Evolutionary conservation across 2,888 invertebrate genomes (phyloP).

Genomic region (Amiota minor): DNA sequence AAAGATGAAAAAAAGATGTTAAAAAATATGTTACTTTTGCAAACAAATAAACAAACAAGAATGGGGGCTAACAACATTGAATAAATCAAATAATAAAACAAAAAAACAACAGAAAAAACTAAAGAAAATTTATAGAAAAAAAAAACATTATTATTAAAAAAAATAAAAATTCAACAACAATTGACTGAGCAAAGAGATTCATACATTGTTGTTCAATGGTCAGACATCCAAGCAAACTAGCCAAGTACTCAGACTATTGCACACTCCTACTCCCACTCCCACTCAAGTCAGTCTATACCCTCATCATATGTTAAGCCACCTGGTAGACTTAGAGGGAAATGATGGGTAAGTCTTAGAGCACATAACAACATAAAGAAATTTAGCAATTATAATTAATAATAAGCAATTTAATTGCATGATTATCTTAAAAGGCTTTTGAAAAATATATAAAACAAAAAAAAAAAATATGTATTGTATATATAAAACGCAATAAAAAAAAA

Average conservation of each 20-base stretch:
- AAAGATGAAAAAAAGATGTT: not conserved
- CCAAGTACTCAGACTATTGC: too few species aligned
- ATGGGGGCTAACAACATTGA: not conserved
- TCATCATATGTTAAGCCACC: too few species aligned
- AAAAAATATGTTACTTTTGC: slow-evolving; percentile 6
- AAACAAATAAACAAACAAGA: not conserved
- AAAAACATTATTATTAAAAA: not conserved
- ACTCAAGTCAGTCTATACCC: too few species aligned
- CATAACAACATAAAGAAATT: slow-evolving; percentile 41
- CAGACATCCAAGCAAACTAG: slow-evolving; percentile 41
- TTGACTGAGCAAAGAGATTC: not conserved
- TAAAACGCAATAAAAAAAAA: not conserved
- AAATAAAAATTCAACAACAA: not conserved
- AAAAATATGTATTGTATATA: not conserved
- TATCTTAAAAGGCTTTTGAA: slow-evolving; percentile 41
- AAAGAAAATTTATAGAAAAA: not conserved
- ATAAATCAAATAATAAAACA: not conserved
- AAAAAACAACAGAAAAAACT: slow-evolving; percentile 8
- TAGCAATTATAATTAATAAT: slow-evolving; percentile 49
- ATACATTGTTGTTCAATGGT: slow-evolving; percentile 33
- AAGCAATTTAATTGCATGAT: slow-evolving; percentile 54
- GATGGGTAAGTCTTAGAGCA: too few species aligned
- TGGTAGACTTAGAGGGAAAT: too few species aligned
- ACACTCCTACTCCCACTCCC: too few species aligned
- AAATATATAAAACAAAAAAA: not conserved